Evolutionary conservation across 2,888 invertebrate genomes (phyloP), one percentile per base, ranked within the genome.

Genomic region (Deilephila elpenor): DNA sequence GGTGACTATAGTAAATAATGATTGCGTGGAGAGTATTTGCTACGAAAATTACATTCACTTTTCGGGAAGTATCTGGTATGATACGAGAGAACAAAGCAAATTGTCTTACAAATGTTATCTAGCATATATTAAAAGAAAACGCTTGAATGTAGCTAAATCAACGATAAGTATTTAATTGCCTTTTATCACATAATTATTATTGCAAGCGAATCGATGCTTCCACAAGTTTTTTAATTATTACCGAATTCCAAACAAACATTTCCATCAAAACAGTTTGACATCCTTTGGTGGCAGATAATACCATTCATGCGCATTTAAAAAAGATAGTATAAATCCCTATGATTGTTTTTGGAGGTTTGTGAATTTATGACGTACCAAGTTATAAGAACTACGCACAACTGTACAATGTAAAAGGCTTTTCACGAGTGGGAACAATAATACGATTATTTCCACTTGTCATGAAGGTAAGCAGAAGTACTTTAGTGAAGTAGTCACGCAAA

Each of bases 401-500:
- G 25, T 64, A 37, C n/a, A 32, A 20, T 64, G 37, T 37, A 37
- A 37, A 14, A 7, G 3, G 6, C 3, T 19, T 64, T 37, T 64
- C 37, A 37, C 11, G 11, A 64, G 37, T 37, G 20, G 19, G 37
- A 64, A 64, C 19, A 20, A n/a, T 64, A 29, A 37, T 44, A 32
- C 8, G 19, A 6, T 20, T 19, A 37, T 20, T 7, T 17, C 20
- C 11, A 37, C 37, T 64, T 37, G 37, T 11, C 3, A n/a, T 64
- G 64, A 64, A 64, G 64, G 64, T 20, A 37, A 64, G 20, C 8
- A 37, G 37, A 64, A 37, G 34, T 44, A 37, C 64, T 64, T 64
- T 8, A 64, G n/a, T 64, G 20, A 37, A 64, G 62, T 64, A 64
- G 34, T n/a, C 34, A n/a, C 62, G 11, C 19, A n/a, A 56, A 37